These are phyloP conservation scores for Drosophila mayri DNA, from an alignment of 1,140 invertebrate species.

Conservation along the genomic window DNA sequence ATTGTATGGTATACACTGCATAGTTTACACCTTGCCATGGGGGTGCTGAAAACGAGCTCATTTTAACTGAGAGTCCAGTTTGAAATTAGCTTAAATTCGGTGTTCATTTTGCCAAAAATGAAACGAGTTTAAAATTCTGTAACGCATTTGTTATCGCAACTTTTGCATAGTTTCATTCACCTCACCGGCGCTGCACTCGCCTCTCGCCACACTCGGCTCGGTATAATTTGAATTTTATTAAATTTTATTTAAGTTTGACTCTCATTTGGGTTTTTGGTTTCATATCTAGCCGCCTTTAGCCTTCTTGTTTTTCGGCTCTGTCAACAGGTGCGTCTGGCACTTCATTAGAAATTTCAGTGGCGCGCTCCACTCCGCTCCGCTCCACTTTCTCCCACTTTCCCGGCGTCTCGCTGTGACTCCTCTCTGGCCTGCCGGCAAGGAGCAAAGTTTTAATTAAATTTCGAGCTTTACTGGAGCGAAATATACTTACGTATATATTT, in stretches of 20 bases:
- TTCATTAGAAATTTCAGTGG: slow-evolving; percentile 64
- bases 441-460: slow-evolving; percentile 80
- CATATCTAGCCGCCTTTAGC: slow-evolving; percentile 21
- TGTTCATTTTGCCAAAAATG: slow-evolving; percentile 4
- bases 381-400: not conserved
- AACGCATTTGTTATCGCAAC: slow-evolving; percentile 40
- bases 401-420: not conserved
- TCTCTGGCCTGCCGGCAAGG: slow-evolving; percentile 24
- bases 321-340: slow-evolving; percentile 76
- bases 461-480: slow-evolving; percentile 62
- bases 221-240: slow-evolving; percentile 63
- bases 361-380: slow-evolving; percentile 11
- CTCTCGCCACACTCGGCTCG: not conserved
- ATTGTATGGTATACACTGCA: not conserved
- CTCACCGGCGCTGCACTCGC: slow-evolving; percentile 27
- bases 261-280: slow-evolving; percentile 33
- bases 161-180: slow-evolving; percentile 38
- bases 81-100: slow-evolving; percentile 12
- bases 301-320: slow-evolving; percentile 44
- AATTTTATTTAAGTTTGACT: slow-evolving; percentile 64
- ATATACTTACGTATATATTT: slow-evolving; percentile 70
- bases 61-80: slow-evolving; percentile 8
- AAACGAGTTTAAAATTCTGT: slow-evolving; percentile 31
- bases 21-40: slow-evolving; percentile 7
- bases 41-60: slow-evolving; percentile 17